A percentile compares a stretch with the other conserved stretches of the same genome.
Conservation (phyloP, 2,113 vertebrate species). For the Tichodroma muraria region DNA sequence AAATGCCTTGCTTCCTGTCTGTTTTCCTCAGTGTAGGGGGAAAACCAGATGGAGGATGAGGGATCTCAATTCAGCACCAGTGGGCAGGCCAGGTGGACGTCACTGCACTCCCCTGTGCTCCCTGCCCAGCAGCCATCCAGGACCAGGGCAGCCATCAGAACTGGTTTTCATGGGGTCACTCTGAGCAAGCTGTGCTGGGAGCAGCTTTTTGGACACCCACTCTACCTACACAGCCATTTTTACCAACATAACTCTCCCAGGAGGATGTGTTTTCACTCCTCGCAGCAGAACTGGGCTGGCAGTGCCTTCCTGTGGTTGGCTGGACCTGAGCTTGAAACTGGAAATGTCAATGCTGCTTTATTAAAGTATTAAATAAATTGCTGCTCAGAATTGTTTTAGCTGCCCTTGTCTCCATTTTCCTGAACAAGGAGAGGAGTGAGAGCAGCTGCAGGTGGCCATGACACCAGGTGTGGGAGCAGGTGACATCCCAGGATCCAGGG, state of each 20-base stretch:
- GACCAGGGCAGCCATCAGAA: background rate
- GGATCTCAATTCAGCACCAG: background rate
- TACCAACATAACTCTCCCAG: background rate
- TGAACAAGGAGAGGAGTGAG: accelerated
- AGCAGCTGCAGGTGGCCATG: background rate
- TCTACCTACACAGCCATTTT: background rate
- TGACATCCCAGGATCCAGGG: background rate
- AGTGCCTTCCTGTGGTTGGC: background rate
- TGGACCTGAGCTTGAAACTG: background rate
- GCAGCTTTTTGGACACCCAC: background rate
- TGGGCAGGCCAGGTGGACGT: background rate
- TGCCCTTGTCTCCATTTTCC: background rate
- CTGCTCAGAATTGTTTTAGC: background rate
- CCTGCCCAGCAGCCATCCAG: background rate
- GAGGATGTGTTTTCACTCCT: background rate
- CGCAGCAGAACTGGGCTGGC: background rate
- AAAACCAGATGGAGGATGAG: background rate
- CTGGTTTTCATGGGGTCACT: background rate
- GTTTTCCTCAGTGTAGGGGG: background rate
- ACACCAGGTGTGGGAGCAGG: background rate
- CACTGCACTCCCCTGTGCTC: background rate
- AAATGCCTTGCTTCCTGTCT: background rate
- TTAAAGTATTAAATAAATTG: background rate
- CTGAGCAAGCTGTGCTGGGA: background rate
- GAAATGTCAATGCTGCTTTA: background rate